A percentile compares a stretch with the other conserved stretches of the same genome.
phyloP scores from a whole-genome alignment of 2,888 invertebrate genomes.

The Allolobophora icterica region DNA sequence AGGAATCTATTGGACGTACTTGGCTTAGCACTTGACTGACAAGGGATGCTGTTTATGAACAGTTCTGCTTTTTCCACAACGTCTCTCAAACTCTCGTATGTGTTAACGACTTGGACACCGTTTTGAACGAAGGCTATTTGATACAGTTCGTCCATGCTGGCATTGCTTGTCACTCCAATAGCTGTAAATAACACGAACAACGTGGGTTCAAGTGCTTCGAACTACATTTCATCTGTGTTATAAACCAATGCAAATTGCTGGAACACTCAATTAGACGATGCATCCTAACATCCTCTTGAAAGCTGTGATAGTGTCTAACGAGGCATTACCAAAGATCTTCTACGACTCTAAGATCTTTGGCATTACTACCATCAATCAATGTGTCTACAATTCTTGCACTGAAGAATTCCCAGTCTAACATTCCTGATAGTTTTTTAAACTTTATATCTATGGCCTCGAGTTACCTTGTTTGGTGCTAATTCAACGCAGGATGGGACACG shows the following conservation, averaged over 20 bases:
- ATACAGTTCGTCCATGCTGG: conserved; percentile 25
- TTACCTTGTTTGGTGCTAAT: no score
- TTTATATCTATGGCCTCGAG: no score
- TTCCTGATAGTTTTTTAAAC: no score
- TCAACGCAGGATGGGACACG: no score
- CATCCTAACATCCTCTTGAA: neutral
- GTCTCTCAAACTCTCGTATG: conserved; percentile 20
- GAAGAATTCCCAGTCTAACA: no score
- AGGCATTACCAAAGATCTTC: neutral
- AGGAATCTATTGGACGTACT: neutral
- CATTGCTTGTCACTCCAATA: conserved; percentile 32
- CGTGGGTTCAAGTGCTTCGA: neutral
- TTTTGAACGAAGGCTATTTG: conserved; percentile 24
- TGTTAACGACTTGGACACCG: conserved; percentile 12
- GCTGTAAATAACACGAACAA: conserved; percentile 27
- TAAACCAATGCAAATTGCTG: neutral
- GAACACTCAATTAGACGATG: neutral
- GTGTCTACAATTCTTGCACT: no score
- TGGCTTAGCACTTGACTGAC: conserved; percentile 18
- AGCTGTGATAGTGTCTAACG: neutral
- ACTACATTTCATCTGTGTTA: neutral
- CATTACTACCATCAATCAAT: neutral
- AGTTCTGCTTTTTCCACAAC: conserved; percentile 25
- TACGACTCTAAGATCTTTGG: no score
- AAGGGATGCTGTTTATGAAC: conserved; percentile 37